Percentiles rank a stretch among this genome's conserved stretches.
Conservation (phyloP, 2,797 vertebrate species). For the Amniataba percoides region DNA sequence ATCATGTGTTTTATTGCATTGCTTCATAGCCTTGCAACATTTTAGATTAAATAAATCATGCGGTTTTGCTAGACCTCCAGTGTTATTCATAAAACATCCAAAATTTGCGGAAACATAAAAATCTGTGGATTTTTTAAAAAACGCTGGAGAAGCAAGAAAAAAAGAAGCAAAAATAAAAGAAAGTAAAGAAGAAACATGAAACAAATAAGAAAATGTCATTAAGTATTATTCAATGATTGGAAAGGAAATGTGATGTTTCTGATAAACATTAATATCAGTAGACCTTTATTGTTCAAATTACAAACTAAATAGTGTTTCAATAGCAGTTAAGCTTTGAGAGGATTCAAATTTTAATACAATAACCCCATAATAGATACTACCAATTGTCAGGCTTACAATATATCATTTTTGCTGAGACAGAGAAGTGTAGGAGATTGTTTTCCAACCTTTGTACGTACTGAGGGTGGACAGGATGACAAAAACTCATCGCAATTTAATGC, state of each 20-base stretch:
- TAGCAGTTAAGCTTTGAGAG: not conserved
- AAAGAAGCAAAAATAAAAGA: not conserved
- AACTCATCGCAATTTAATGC: slow-evolving; percentile 16
- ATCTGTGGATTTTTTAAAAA: not conserved
- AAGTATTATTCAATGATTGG: not conserved
- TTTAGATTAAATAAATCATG: not conserved
- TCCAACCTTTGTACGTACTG: not conserved
- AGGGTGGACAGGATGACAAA: slow-evolving; percentile 12
- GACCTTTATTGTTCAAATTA: not conserved
- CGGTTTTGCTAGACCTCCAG: not conserved
- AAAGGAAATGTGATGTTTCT: not conserved
- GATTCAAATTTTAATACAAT: not conserved
- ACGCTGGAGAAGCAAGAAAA: not conserved
- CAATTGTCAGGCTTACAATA: not conserved
- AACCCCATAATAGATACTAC: not conserved
- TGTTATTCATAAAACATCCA: not conserved
- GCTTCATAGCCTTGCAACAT: not conserved
- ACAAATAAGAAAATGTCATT: not conserved
- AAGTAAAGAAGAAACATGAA: not conserved
- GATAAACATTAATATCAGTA: not conserved
- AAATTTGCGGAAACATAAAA: not conserved
- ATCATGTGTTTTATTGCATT: not conserved
- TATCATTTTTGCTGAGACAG: slow-evolving; percentile 15
- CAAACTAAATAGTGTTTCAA: not conserved
- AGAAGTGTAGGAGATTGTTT: slow-evolving; percentile 6